Evolutionary conservation across 2,797 vertebrate species (phyloP), one percentile per base, ranked within the genome.

Genomic region (Tolypeutes matacus): DNA sequence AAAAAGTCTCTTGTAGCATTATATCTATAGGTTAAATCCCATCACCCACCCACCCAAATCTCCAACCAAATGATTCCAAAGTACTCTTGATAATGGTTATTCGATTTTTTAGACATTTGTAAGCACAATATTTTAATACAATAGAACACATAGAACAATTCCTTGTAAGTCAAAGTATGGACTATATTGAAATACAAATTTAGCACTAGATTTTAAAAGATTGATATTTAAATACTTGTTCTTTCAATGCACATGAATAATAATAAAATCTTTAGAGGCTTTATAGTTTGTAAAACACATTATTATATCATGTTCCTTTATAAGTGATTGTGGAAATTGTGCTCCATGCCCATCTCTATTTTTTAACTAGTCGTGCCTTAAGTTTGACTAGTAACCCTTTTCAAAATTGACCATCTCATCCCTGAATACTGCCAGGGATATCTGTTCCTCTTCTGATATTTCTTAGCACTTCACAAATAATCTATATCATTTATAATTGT

Each of bases 281-380:
- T 92, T 72, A 17, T 3, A 46, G 31, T 92, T 88, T 87, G 25
- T 15, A 93, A 96, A 96, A 64, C 53, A 29, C 29, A 75, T 60
- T 75, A n/a, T 90, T 7, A 53, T 42, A 42, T 12, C 73, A 11
- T 34, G 3, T 64, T 58, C 29, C 69, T 93, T 89, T 85, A 29
- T 51, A 51, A 73, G 12, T 93, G 42, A 89, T 29, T 36, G 1
- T 58, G 31, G 65, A 27, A 53, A 73, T 31, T 84, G n/a, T 81
- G 1, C 27, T 39, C 23, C n/a, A 29, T 82, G 6, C 5, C 5
- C 4, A 21, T 31, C 8, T 65, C 20, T 80, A 27, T 31, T 31
- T 89, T 91, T 82, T 65, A 67, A n/a, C 77, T 60, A 67, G 25
- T 77, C 15, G n/a, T 86, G 17, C 17, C 2, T 80, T 46, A 42